Evolutionary conservation across 2,888 invertebrate species (phyloP), one percentile per base, ranked within the genome.

Genomic region (Spilosoma lubricipeda): DNA sequence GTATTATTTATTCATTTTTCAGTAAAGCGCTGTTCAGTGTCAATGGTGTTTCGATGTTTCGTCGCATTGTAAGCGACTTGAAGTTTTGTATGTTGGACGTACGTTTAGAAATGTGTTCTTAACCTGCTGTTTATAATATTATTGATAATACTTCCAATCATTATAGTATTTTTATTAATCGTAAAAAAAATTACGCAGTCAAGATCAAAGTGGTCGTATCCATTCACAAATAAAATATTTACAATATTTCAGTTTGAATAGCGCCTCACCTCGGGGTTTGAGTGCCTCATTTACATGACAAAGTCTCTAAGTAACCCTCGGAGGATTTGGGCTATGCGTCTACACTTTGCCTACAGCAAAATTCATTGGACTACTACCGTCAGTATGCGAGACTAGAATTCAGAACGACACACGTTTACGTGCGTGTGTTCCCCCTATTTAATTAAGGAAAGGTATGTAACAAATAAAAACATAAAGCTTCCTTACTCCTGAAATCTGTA

Each of bases 271-370:
- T 75, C 82, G 86, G 91, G 89, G 88, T 89, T 89, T 87, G 91
- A 93, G 90, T 89, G 89, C 88, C 90, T 93, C 90, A 94, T 94
- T 94, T 94, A 90, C 94, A 94, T 94, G 91, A 93, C 93, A 94
- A 94, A 94, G 94, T 89, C 89, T 84, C 85, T 90, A 90, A 92
- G 91, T 90, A 90, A 90, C 89, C 90, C 90, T 86, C 88, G 80
- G 88, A 91, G 90, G 92, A 91, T 93, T 92, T 90, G 79, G 88
- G 87, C 80, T 86, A 83, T 86, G 85, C 83, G 83, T 87, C 83
- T 86, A 80, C 79, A 82, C 83, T 82, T 85, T 81, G 78, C 85
- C 80, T 84, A 84, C 80, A 79, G 77, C 83, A 80, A 86, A 86
- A 85, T 85, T 85, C 83, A 85, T 84, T 84, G 82, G 83, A 71